These are phyloP conservation scores for Cephus spinipes DNA, from an alignment of 2,888 invertebrate species.

Conservation along the genomic window DNA sequence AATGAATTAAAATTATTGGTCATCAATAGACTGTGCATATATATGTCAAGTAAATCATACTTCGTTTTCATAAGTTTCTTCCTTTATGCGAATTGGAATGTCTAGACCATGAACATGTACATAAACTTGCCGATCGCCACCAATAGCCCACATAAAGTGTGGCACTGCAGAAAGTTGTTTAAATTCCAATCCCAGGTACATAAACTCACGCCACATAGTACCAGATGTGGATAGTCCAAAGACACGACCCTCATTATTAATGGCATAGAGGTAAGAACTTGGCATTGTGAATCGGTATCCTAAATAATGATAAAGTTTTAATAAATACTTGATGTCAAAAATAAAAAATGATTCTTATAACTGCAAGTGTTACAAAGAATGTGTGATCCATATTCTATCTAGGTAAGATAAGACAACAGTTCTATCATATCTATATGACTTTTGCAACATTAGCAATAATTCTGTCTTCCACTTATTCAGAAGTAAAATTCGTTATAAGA, in stretches of 20 bases:
- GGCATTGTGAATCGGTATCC: conserved; percentile 69
- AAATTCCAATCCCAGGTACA: conserved; percentile 87
- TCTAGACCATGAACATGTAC: conserved; percentile 91
- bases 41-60: conserved; percentile 57
- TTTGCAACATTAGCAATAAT: background rate
- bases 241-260: conserved; percentile 90
- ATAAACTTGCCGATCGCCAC: conserved; percentile 93
- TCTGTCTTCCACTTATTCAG: background rate
- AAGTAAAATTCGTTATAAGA: background rate
- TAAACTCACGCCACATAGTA: conserved; percentile 87
- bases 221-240: conserved; percentile 85
- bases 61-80: conserved; percentile 94
- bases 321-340: background rate
- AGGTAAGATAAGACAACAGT: background rate
- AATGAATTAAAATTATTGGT: background rate
- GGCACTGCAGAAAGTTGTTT: conserved; percentile 89
- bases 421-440: background rate
- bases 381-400: background rate
- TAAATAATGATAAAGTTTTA: background rate
- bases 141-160: conserved; percentile 92
- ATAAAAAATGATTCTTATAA: background rate
- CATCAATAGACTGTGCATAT: background rate
- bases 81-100: conserved; percentile 89
- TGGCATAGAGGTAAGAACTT: conserved; percentile 82
- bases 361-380: background rate